Conservation (phyloP, 2,113 vertebrate species). For the Otus sunia region DNA sequence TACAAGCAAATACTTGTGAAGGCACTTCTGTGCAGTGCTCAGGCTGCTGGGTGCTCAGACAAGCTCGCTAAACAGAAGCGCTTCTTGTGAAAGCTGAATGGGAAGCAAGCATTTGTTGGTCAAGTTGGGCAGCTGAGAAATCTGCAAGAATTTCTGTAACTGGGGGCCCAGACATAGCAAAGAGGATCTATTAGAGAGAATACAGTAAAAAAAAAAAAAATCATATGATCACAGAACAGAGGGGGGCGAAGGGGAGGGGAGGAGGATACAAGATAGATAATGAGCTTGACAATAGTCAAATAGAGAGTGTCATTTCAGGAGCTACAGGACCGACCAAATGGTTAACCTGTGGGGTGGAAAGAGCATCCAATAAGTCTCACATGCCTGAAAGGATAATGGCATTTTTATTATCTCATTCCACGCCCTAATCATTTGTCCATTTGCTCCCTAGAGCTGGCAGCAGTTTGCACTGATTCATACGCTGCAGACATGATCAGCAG, state of each 20-base stretch:
- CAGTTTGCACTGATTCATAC: constrained; percentile 17
- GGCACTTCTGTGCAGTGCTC: background rate
- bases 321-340: constrained; percentile 60
- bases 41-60: background rate
- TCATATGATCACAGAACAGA: constrained; percentile 65
- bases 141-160: background rate
- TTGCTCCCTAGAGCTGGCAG: constrained; percentile 61
- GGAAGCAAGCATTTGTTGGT: background rate
- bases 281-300: constrained; percentile 63
- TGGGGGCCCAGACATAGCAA: background rate
- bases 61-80: background rate
- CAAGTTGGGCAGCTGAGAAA: background rate
- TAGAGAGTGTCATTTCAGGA: constrained; percentile 40
- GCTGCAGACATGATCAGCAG: constrained; percentile 78
- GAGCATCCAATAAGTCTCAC: constrained; percentile 59
- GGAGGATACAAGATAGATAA: constrained; percentile 54
- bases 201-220: constrained; percentile 74
- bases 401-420: constrained; percentile 59
- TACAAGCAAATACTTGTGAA: background rate
- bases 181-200: constrained; percentile 78
- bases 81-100: background rate
- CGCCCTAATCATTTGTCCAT: constrained; percentile 57
- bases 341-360: constrained; percentile 70
- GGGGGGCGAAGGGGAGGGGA: constrained; percentile 19
- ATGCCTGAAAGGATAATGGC: constrained; percentile 70